Percentiles rank a stretch among this genome's conserved stretches.
Evolutionary conservation across 2,888 invertebrate genomes (phyloP).

Genomic region (Acholoe squamosa): DNA sequence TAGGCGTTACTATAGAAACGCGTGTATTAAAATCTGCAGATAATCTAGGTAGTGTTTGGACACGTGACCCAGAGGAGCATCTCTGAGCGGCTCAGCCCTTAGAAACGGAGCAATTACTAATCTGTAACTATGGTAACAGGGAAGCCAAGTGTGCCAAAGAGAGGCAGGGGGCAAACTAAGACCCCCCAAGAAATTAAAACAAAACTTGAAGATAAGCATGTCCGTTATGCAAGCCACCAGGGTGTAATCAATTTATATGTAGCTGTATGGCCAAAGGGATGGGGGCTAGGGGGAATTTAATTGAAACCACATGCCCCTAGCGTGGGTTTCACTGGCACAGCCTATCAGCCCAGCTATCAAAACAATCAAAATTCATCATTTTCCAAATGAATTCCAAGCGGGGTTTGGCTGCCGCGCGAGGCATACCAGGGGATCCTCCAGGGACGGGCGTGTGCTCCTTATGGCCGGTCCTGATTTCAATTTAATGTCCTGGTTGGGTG

Average conservation of each 20-base stretch:
- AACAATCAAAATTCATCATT: slow-evolving; percentile 63
- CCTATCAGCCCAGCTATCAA: slow-evolving; percentile 57
- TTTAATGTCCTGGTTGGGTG: slow-evolving; percentile 56
- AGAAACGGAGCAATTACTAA: slow-evolving; percentile 48
- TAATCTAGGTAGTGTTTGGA: slow-evolving; percentile 36
- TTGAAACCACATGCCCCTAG: slow-evolving; percentile 59
- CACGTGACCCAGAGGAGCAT: background rate
- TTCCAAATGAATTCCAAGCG: slow-evolving; percentile 32
- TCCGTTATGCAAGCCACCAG: slow-evolving; percentile 54
- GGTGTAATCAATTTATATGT: slow-evolving; percentile 57
- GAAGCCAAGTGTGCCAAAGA: background rate
- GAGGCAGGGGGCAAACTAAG: background rate
- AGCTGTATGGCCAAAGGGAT: background rate
- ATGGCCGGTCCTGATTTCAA: slow-evolving; percentile 47
- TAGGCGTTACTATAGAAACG: background rate
- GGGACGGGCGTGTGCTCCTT: background rate
- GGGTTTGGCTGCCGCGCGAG: background rate
- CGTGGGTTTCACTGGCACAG: background rate
- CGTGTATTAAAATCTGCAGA: slow-evolving; percentile 51
- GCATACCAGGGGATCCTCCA: slow-evolving; percentile 16
- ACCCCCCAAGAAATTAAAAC: slow-evolving; percentile 46
- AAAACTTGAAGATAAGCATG: slow-evolving; percentile 61
- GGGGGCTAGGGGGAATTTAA: background rate
- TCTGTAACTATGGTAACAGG: slow-evolving; percentile 54
- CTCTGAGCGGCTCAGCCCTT: background rate